Percentiles rank a stretch among this genome's conserved stretches.
These are phyloP conservation scores for Mythimna ferrago DNA, from an alignment of 2,888 invertebrate genomes.

Conservation along the genomic window DNA sequence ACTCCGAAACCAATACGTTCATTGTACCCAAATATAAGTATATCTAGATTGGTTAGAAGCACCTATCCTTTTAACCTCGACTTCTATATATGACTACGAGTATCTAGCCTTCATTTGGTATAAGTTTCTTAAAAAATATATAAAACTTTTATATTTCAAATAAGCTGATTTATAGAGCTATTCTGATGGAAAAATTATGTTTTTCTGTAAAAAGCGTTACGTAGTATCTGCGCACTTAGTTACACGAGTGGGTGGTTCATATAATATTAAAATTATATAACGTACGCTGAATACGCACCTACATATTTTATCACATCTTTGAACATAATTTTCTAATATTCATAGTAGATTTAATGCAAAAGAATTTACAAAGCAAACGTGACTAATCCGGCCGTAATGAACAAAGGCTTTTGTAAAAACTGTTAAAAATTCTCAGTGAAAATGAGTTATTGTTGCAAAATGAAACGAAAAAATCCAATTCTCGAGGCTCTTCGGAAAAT, in stretches of 20 bases:
- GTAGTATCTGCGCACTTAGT: background rate
- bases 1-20: slow-evolving; percentile 14
- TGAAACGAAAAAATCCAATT: slow-evolving; percentile 50
- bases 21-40: slow-evolving; percentile 7
- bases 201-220: background rate
- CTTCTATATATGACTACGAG: background rate
- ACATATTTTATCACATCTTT: slow-evolving; percentile 35
- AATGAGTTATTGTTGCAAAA: slow-evolving; percentile 46
- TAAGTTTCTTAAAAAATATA: slow-evolving; percentile 1
- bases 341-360: slow-evolving; percentile 22
- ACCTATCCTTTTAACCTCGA: background rate
- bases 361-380: slow-evolving; percentile 35
- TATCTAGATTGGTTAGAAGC: slow-evolving; percentile 15
- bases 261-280: slow-evolving; percentile 22
- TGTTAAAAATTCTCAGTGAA: slow-evolving; percentile 37
- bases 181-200: background rate
- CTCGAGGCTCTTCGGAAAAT: slow-evolving; percentile 67
- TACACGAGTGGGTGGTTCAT: slow-evolving; percentile 5
- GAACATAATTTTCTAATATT: slow-evolving; percentile 22
- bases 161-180: background rate
- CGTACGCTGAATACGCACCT: slow-evolving; percentile 15
- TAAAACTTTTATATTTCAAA: background rate
- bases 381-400: slow-evolving; percentile 14
- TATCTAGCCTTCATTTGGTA: background rate
- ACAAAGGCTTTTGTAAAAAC: slow-evolving; percentile 25